Base-by-base conservation (phyloP, 2,113 vertebrate species). In the Cyanistes caeruleus region DNA sequence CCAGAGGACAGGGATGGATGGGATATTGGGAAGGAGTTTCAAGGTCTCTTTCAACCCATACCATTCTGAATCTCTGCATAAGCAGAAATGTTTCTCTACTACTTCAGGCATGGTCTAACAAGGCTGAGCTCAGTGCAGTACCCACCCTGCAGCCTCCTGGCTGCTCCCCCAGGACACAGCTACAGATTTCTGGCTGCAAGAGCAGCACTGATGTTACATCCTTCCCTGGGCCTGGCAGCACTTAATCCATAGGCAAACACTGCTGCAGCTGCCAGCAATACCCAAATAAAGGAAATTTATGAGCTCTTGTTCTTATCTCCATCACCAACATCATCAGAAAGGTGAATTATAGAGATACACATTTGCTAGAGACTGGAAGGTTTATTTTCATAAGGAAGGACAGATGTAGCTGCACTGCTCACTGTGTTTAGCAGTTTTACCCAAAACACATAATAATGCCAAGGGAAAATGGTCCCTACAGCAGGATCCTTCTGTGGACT, bases 1-100 rank as follows among this genome's bases (percentile, higher is more conserved):
- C 2, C 41, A 18, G 58, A 49, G 30, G 11, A 13, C 35, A 64
- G 58, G 3, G 16, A 0, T 3, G 0, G 43, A 18, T 31, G 20
- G 14, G 9, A 56, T 15, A 3, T 4, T 56, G 17, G 9, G 35
- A 18, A 18, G 9, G 0, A 7, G 5, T 5, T 51, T 81, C 33
- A 33, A 11, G 2, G 2, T 23, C 22, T 5, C 33, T 65, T 67
- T 3, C 15, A 59, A 24, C 10, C 9, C 15, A 59, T 67, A 44
- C 10, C 37, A 23, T 28, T 51, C 12, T 20, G 31, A 37, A 33
- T 28, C 52, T 55, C 41, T 17, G 14, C 15, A 39, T 3, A 15
- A 22, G 39, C 28, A 68, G 33, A 65, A 75, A 25, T 10, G 4
- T 24, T 28, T 53, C 24, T 20, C 8, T 30, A 0, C 33, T 15